These are phyloP conservation scores for Nomada ferruginata DNA, from an alignment of 2,888 invertebrate genomes.

Conservation along the genomic window DNA sequence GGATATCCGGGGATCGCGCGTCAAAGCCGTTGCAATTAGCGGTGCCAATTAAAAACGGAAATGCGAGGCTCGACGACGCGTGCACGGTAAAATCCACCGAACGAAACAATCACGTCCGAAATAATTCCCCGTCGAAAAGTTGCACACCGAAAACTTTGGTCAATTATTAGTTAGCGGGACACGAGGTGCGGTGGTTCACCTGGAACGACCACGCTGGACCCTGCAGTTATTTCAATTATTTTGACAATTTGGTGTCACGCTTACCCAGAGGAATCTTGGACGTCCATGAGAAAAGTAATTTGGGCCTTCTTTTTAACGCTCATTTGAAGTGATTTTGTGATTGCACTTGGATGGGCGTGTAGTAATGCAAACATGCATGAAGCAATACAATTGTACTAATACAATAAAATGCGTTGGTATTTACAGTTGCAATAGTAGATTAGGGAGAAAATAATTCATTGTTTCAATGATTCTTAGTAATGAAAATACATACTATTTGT, in stretches of 20 bases:
- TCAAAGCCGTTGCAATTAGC: conserved; percentile 63
- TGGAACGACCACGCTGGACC: not conserved
- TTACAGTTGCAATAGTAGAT: too few relatives aligned
- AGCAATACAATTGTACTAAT: too few relatives aligned
- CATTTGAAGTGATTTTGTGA: not conserved
- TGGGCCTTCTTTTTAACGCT: not conserved
- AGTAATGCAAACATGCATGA: too few relatives aligned
- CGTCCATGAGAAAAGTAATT: not conserved
- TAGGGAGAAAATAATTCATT: too few relatives aligned
- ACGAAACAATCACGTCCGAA: conserved; percentile 6
- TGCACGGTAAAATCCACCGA: conserved; percentile 21
- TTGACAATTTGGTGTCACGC: not conserved
- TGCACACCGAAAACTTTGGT: conserved; percentile 44
- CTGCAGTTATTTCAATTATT: conserved; percentile 33
- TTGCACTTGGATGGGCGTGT: not conserved
- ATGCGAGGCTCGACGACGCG: conserved; percentile 23
- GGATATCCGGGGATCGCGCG: conserved; percentile 53
- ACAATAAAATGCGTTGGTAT: too few relatives aligned
- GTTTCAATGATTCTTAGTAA: too few relatives aligned
- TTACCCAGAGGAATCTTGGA: not conserved
- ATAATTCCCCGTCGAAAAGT: conserved; percentile 38
- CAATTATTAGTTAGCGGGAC: conserved; percentile 44
- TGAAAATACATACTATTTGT: too few relatives aligned
- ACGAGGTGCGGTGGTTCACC: not conserved
- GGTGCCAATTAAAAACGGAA: conserved; percentile 67